phyloP scores from a whole-genome alignment of 2,888 invertebrate genomes.

The Caenorhabditis plicata region DNA sequence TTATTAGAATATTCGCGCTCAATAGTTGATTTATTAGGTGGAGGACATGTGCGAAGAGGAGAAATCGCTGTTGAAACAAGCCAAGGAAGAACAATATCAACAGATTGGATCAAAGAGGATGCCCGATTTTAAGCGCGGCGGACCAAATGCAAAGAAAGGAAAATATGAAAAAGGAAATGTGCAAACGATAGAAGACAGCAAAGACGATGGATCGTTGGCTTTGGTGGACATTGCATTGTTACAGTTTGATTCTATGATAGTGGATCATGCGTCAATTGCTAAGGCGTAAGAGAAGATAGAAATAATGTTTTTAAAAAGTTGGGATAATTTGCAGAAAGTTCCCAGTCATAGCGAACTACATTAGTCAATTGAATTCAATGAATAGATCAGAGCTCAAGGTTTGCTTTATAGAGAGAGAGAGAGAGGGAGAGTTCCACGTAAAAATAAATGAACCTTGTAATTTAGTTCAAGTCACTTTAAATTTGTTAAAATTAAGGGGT shows the following conservation, averaged over 20 bases:
- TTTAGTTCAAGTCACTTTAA: no score
- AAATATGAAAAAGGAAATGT: constrained; percentile 6
- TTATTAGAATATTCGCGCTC: no score
- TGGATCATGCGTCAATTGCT: constrained; percentile 22
- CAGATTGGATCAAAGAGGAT: constrained; percentile 7
- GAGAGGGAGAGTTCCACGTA: neutral
- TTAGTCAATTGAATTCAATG: constrained; percentile 11
- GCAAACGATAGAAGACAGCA: neutral
- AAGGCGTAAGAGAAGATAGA: constrained; percentile 13
- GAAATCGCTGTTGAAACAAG: neutral
- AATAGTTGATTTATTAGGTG: constrained; percentile 3
- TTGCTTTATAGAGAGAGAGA: no score
- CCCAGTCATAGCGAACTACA: constrained; percentile 22
- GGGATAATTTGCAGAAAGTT: constrained; percentile 29
- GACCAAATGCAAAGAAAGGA: constrained; percentile 18
- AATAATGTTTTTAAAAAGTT: no score
- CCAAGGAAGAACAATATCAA: neutral
- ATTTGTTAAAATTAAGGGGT: no score
- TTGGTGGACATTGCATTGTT: constrained; percentile 8
- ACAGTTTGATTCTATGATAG: constrained; percentile 13
- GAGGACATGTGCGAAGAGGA: constrained; percentile 30
- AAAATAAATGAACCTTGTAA: neutral
- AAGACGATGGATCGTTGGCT: neutral
- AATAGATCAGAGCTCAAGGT: constrained; percentile 12
- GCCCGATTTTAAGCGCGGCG: constrained; percentile 2